These are phyloP conservation scores for Pipistrellus pygmaeus DNA, from an alignment of 2,797 vertebrate species.

Conservation along the genomic window DNA sequence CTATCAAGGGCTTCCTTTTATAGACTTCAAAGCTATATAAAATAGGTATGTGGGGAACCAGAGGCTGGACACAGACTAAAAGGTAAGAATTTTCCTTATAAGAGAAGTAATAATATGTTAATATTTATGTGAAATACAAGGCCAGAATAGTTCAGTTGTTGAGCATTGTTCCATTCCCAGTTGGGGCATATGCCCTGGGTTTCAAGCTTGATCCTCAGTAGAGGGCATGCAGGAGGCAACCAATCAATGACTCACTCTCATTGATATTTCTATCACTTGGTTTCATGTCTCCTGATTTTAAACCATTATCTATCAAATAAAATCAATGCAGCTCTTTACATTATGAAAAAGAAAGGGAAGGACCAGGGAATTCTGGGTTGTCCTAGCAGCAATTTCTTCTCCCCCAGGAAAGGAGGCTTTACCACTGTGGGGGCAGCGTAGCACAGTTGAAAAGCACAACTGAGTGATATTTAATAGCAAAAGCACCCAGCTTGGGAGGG, in stretches of 20 bases:
- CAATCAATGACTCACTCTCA: too few relatives aligned
- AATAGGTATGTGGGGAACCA: background rate
- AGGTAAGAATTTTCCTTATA: background rate
- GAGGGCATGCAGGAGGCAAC: too few relatives aligned
- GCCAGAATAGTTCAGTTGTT: too few relatives aligned
- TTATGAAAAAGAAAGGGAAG: conserved; percentile 32
- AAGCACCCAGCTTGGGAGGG: background rate
- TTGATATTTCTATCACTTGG: background rate
- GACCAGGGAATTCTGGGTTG: background rate
- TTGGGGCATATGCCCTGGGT: too few relatives aligned
- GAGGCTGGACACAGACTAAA: background rate
- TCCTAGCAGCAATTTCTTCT: background rate
- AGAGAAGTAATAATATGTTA: conserved; percentile 59
- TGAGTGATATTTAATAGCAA: conserved; percentile 16
- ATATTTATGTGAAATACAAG: background rate
- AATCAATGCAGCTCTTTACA: background rate
- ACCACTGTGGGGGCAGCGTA: background rate
- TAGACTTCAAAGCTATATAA: conserved; percentile 52
- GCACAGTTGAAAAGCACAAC: background rate
- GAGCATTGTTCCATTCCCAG: too few relatives aligned
- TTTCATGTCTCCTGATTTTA: background rate
- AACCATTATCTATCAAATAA: background rate
- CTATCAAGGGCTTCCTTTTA: conserved; percentile 64
- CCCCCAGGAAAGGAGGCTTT: conserved; percentile 2
- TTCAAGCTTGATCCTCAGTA: too few relatives aligned